Conservation (phyloP, 2,113 vertebrate species). For the Leptodactylus fuscus region DNA sequence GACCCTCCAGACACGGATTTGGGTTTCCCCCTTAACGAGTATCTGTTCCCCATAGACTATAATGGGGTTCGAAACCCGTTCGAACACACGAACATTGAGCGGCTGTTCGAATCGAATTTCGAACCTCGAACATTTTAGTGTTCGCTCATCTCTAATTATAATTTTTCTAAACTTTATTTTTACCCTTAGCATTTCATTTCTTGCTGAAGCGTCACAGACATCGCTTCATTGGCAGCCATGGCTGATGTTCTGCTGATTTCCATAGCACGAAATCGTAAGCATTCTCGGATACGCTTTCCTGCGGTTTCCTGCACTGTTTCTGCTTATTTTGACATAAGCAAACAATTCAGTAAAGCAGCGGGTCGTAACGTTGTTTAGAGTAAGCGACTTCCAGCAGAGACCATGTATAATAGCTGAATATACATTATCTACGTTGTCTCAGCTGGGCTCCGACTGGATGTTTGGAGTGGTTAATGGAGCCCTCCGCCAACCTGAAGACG, state of each 20-base stretch:
- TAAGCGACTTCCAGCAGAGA: neutral
- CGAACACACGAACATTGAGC: too few species aligned
- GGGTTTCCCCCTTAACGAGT: too few species aligned
- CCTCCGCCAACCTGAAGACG: neutral
- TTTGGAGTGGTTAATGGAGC: neutral
- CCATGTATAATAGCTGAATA: neutral
- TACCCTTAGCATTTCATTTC: too few species aligned
- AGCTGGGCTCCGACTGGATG: neutral
- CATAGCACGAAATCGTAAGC: neutral
- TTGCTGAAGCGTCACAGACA: too few species aligned
- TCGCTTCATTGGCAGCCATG: neutral
- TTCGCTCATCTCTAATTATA: too few species aligned
- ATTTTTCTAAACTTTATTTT: too few species aligned
- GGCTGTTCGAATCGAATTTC: too few species aligned
- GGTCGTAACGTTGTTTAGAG: neutral
- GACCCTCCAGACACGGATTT: too few species aligned
- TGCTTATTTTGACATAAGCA: neutral
- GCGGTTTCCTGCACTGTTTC: neutral
- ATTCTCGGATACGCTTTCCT: neutral
- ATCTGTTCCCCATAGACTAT: too few species aligned
- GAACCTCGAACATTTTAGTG: too few species aligned
- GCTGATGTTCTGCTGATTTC: neutral
- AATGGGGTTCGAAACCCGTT: too few species aligned
- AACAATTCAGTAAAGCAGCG: conserved; percentile 16
- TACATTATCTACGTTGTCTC: neutral